Conservation (phyloP, 2,797 vertebrate species). For the Semotilus atromaculatus region DNA sequence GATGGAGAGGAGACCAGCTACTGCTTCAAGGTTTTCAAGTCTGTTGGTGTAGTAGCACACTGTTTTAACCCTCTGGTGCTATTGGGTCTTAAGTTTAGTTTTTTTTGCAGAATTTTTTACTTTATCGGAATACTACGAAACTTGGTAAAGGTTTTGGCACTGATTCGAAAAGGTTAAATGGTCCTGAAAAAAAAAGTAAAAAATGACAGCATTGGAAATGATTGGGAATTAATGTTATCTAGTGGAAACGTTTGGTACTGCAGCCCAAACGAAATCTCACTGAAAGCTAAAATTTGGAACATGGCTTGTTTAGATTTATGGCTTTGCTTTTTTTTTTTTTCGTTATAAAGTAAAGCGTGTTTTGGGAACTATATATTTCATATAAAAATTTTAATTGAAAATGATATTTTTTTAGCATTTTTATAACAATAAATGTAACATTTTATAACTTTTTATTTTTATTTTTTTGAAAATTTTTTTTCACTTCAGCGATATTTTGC, state of each 20-base stretch:
- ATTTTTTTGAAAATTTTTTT: too few species aligned
- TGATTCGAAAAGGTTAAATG: neutral
- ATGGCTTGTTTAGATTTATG: too few species aligned
- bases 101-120: neutral
- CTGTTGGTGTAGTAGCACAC: neutral
- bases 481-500: neutral
- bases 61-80: neutral
- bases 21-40: constrained; percentile 74
- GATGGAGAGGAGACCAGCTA: constrained; percentile 79
- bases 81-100: too few species aligned
- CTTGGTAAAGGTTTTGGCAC: neutral
- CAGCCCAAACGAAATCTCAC: neutral
- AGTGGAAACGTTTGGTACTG: too few species aligned
- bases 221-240: neutral
- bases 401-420: neutral
- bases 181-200: too few species aligned
- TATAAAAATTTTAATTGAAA: too few species aligned
- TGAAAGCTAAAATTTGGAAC: neutral
- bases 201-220: neutral
- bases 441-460: too few species aligned
- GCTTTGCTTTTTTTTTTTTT: too few species aligned
- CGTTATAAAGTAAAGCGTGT: too few species aligned
- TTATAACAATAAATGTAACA: too few species aligned
- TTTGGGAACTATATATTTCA: too few species aligned
- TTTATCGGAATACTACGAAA: neutral